Evolutionary conservation across 2,797 vertebrate genomes (phyloP).

Genomic region (Chloroceryle inda): DNA sequence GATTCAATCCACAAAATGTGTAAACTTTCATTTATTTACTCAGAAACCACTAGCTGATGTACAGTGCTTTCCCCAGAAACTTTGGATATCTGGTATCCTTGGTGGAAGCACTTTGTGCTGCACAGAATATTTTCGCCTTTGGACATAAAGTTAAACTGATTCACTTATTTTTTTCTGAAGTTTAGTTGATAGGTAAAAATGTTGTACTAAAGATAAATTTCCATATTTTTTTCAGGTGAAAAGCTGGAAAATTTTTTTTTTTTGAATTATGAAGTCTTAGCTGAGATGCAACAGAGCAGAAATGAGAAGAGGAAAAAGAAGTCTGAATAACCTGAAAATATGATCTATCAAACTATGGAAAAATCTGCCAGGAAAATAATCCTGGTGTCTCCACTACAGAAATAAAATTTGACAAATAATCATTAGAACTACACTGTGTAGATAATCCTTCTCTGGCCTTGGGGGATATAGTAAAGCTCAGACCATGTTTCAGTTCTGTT

Average conservation of each 20-base stretch:
- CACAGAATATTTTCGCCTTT: not conserved
- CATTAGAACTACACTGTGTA: not conserved
- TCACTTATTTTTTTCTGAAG: not conserved
- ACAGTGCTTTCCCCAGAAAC: not conserved
- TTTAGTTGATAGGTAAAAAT: not conserved
- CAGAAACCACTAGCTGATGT: not conserved
- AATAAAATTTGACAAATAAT: conserved; percentile 27
- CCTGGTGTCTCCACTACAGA: not conserved
- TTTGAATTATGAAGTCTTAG: not conserved
- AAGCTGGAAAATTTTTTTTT: not conserved
- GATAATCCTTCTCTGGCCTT: not conserved
- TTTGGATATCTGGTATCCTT: not conserved
- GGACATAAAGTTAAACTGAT: not conserved
- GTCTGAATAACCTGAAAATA: not conserved
- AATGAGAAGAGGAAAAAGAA: not conserved
- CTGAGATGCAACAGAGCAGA: not conserved
- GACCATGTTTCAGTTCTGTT: not conserved
- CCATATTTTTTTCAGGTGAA: not conserved
- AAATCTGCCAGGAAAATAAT: not conserved
- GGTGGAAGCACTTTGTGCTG: not conserved
- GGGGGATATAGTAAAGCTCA: not conserved
- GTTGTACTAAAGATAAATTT: not conserved
- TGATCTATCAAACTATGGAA: not conserved
- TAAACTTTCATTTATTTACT: not conserved
- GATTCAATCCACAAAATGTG: not conserved